Evolutionary conservation across 2,888 invertebrate genomes (phyloP).

Genomic region (Orthonevra nobilis): DNA sequence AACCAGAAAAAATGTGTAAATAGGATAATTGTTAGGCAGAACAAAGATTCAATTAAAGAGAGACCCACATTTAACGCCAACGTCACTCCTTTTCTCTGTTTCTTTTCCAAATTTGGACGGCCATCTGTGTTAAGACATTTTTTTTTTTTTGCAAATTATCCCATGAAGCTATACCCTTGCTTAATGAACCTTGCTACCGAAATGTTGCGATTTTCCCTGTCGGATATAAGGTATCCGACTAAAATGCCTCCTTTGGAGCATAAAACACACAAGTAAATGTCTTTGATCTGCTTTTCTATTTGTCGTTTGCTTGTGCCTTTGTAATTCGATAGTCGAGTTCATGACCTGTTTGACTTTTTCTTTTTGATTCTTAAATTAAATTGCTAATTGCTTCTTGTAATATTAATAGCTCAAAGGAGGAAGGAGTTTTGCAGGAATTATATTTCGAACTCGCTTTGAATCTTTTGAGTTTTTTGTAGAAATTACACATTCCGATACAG

Average conservation of each 20-base stretch:
- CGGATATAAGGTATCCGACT: constrained; percentile 1
- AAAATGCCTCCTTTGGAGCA: not conserved
- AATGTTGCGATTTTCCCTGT: not conserved
- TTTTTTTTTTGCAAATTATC: not conserved
- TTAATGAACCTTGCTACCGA: constrained; percentile 4
- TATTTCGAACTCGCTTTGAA: not conserved
- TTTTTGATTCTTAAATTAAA: not conserved
- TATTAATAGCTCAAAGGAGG: not conserved
- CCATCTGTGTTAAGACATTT: not conserved
- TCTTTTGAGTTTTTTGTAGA: no score
- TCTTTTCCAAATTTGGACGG: not conserved
- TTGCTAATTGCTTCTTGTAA: constrained; percentile 8
- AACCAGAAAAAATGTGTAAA: not conserved
- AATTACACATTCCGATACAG: no score
- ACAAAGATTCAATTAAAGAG: not conserved
- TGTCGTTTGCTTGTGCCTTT: constrained; percentile 10
- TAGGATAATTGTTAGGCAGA: constrained; percentile 10
- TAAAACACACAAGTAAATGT: constrained; percentile 7
- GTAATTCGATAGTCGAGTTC: constrained; percentile 17
- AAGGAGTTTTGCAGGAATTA: not conserved
- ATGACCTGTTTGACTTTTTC: constrained; percentile 1
- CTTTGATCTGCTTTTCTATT: not conserved
- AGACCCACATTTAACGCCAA: not conserved
- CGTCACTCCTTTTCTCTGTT: no score
- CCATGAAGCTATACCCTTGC: not conserved